A percentile compares a stretch with the other conserved stretches of the same genome.
These are phyloP conservation scores for Upupa epops DNA, from an alignment of 2,113 vertebrate genomes.

Conservation along the genomic window DNA sequence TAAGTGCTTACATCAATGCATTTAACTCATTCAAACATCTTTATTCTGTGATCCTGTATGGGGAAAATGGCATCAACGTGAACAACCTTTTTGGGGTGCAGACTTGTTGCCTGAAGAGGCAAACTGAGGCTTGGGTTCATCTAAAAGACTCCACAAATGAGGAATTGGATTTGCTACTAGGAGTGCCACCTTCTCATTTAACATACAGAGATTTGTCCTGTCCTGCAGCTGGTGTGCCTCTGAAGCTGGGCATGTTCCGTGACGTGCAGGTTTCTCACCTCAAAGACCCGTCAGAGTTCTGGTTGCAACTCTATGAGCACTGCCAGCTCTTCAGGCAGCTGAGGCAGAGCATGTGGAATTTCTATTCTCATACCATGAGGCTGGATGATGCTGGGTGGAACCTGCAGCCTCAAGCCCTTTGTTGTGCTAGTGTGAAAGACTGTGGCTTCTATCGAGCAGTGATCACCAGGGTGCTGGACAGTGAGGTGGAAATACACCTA, in stretches of 20 bases:
- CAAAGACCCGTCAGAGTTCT: conserved; percentile 84
- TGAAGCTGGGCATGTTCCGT: conserved; percentile 72
- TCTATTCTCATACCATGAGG: conserved; percentile 75
- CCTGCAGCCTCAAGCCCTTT: conserved; percentile 78
- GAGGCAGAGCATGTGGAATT: conserved; percentile 73
- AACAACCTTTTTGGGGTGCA: conserved; percentile 80
- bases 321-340: conserved; percentile 76
- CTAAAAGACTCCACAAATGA: not conserved
- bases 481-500: conserved; percentile 78
- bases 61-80: conserved; percentile 81
- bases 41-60: conserved; percentile 86
- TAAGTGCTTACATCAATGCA: conserved; percentile 85
- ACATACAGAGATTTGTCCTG: not conserved
- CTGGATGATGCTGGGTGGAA: conserved; percentile 58
- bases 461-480: conserved; percentile 70
- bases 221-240: not conserved
- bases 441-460: conserved; percentile 81
- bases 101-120: conserved; percentile 63
- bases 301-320: conserved; percentile 81
- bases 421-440: conserved; percentile 82
- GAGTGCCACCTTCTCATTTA: not conserved
- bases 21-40: conserved; percentile 86
- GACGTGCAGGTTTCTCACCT: conserved; percentile 77
- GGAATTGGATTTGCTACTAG: not conserved
- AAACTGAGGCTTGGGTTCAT: not conserved